Conservation (phyloP, 2,113 vertebrate genomes). For the Fulica atra region DNA sequence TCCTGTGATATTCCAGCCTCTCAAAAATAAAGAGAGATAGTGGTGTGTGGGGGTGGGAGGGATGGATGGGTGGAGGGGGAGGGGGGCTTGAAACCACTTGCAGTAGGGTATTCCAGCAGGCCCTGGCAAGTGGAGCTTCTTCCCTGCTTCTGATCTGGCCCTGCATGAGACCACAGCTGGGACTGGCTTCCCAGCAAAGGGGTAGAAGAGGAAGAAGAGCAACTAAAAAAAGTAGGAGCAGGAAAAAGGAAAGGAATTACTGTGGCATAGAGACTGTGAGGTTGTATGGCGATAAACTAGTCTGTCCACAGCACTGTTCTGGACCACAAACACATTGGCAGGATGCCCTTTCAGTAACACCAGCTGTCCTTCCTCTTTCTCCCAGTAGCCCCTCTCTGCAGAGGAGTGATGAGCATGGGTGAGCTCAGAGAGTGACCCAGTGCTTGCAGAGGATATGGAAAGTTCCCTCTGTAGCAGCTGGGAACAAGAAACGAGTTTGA, state of each 20-base stretch:
- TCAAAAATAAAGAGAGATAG: slow-evolving; percentile 51
- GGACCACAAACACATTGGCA: not conserved
- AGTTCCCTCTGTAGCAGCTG: not conserved
- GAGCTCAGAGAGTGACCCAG: not conserved
- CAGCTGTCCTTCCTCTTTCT: not conserved
- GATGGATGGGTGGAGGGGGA: not conserved
- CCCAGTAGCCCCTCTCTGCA: not conserved
- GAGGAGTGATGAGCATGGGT: not conserved
- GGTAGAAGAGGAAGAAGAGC: not conserved
- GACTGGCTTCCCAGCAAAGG: not conserved
- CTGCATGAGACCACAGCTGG: not conserved
- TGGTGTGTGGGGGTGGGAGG: not conserved
- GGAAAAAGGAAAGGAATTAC: not conserved
- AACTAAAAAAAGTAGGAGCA: not conserved
- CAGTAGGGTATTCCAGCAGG: not conserved
- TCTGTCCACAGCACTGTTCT: not conserved
- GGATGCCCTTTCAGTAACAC: not conserved
- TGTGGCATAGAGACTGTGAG: accelerated
- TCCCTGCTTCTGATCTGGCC: not conserved
- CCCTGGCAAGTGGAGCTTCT: not conserved
- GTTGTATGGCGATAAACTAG: not conserved
- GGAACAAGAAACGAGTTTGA: not conserved
- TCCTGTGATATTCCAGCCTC: slow-evolving; percentile 55
- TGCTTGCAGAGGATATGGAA: not conserved
- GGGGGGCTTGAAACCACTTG: not conserved